Evolutionary conservation across 2,113 vertebrate species (phyloP).

Genomic region (Mus pahari): DNA sequence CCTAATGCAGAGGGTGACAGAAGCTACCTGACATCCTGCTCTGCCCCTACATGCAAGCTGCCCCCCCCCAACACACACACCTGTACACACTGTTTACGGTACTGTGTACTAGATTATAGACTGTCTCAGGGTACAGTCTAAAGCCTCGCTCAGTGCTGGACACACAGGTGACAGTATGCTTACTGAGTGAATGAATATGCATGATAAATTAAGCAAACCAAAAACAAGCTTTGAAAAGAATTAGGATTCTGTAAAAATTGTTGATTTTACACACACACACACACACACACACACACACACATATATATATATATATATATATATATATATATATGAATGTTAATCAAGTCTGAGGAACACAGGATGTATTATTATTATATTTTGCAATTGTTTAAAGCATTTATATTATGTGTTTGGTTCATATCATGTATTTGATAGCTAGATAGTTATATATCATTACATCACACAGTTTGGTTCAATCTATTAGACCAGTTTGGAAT

Average conservation of each 20-base stretch:
- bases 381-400: background rate
- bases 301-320: no score
- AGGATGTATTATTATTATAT: background rate
- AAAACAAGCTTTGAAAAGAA: background rate
- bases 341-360: background rate
- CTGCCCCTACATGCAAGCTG: background rate
- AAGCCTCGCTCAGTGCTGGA: background rate
- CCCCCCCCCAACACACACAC: background rate
- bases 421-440: background rate
- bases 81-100: background rate
- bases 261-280: no score
- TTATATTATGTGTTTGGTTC: no score
- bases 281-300: no score
- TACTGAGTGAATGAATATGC: background rate
- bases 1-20: background rate
- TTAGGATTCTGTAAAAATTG: background rate
- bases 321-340: no score
- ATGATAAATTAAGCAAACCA: background rate
- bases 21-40: background rate
- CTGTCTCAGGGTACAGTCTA: background rate
- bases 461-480: background rate
- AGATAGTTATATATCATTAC: background rate
- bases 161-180: background rate
- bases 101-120: background rate
- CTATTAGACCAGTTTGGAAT: constrained; percentile 17